These are phyloP conservation scores for Eulimnadia texana DNA, from an alignment of 1,140 invertebrate species.

Conservation along the genomic window DNA sequence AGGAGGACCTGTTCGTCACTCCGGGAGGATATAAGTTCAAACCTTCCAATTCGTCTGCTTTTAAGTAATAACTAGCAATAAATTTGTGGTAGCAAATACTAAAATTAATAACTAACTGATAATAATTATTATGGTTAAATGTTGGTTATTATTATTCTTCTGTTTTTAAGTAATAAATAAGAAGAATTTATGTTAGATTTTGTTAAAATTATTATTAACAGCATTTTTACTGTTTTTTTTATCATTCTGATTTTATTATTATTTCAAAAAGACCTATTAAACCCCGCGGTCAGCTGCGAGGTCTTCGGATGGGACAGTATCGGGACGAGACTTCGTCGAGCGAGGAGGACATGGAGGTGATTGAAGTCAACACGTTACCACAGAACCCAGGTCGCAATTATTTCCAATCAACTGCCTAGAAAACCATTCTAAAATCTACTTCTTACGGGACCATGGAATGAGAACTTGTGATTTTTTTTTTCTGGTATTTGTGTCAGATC, in stretches of 20 bases:
- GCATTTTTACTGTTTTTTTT: background rate
- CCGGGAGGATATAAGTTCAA: background rate
- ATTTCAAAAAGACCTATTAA: background rate
- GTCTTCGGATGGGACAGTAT: slow-evolving; percentile 6
- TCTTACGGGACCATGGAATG: no score
- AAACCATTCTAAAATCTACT: no score
- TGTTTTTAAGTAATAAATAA: no score
- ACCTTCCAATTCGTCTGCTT: background rate
- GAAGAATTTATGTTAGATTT: no score
- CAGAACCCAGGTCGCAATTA: background rate
- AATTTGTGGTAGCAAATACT: no score
- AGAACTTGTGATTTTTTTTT: no score
- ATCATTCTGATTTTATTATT: background rate
- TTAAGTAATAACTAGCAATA: no score
- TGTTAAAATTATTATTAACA: no score
- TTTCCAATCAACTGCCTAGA: background rate
- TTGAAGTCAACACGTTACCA: slow-evolving; percentile 10
- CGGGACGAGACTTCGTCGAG: slow-evolving; percentile 5
- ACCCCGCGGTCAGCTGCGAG: background rate
- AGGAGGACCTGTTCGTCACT: slow-evolving; percentile 1
- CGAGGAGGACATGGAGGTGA: slow-evolving; percentile 21
- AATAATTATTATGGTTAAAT: no score
- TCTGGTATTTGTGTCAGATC: no score
- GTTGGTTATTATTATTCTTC: no score
- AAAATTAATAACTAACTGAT: no score